Percentiles rank a stretch among this genome's conserved stretches.
Evolutionary conservation across 2,888 invertebrate species (phyloP).

Genomic region (Drosophila koepferae): DNA sequence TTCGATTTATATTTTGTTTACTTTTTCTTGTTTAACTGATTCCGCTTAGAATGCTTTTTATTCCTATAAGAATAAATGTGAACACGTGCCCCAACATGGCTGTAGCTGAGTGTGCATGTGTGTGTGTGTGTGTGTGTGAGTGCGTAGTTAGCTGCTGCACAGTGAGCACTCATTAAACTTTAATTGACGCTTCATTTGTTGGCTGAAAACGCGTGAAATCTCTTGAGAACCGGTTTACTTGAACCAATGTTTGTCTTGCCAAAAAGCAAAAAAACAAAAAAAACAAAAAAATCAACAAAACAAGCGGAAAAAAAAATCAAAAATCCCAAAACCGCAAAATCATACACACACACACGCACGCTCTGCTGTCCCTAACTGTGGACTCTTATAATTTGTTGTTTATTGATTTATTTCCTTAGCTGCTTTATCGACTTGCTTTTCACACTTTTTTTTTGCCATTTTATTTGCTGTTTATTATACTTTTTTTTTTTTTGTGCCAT

Average conservation of each 20-base stretch:
- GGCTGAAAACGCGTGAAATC: conserved; percentile 73
- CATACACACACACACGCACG: conserved; percentile 37
- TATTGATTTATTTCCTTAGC: conserved; percentile 80
- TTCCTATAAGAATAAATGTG: conserved; percentile 14
- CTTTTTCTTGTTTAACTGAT: conserved; percentile 29
- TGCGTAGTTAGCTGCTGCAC: conserved; percentile 11
- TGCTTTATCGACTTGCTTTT: conserved; percentile 59
- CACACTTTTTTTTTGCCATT: conserved; percentile 16
- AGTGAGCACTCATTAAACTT: conserved; percentile 62
- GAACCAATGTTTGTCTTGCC: conserved; percentile 52
- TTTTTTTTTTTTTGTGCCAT: conserved; percentile 9
- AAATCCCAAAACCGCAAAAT: conserved; percentile 53
- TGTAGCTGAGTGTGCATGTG: not conserved
- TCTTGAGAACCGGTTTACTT: conserved; percentile 75
- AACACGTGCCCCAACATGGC: conserved; percentile 46
- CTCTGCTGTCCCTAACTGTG: conserved; percentile 59
- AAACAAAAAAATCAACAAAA: conserved; percentile 11
- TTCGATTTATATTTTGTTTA: conserved; percentile 48
- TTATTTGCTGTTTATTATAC: conserved; percentile 44
- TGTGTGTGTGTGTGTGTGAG: conserved; percentile 5
- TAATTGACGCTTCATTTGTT: conserved; percentile 76
- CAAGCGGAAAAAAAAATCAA: conserved; percentile 40
- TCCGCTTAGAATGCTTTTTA: conserved; percentile 16
- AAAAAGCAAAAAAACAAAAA: conserved; percentile 48
- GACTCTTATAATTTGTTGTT: conserved; percentile 56